Evolutionary conservation across 2,797 vertebrate species (phyloP).

Genomic region (Rhinoraja longicauda): DNA sequence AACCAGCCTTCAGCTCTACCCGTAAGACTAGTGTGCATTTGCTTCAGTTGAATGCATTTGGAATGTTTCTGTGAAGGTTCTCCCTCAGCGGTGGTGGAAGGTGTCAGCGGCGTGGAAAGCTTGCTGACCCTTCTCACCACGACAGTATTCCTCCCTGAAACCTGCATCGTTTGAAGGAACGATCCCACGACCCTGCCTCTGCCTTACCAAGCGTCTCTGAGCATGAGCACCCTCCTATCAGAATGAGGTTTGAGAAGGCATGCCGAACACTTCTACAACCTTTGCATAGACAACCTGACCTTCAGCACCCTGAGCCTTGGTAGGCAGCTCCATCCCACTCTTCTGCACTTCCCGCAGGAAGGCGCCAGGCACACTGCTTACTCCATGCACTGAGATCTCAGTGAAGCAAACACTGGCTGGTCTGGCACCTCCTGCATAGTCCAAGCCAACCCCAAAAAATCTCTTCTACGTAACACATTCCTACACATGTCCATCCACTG

Average conservation of each 20-base stretch:
- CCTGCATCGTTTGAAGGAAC: neutral
- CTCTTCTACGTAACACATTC: neutral
- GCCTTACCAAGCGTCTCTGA: conserved; percentile 29
- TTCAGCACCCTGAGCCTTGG: neutral
- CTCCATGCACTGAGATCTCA: neutral
- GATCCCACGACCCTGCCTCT: neutral
- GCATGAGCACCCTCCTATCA: neutral
- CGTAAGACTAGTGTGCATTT: neutral
- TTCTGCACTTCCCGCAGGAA: neutral
- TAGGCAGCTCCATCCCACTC: neutral
- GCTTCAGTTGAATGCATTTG: neutral
- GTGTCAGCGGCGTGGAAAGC: neutral
- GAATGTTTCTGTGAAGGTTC: neutral
- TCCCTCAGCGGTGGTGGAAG: neutral
- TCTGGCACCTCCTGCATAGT: neutral
- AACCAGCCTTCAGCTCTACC: neutral
- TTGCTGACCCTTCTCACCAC: neutral
- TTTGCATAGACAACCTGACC: neutral
- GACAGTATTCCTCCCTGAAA: neutral
- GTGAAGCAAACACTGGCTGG: neutral
- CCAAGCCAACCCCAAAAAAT: neutral
- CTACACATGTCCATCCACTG: neutral
- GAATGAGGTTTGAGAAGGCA: conserved; percentile 32
- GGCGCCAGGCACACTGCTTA: neutral
- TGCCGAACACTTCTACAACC: conserved; percentile 14